phyloP scores from a whole-genome alignment of 2,888 invertebrate species.

The Blastobasis adustella region DNA sequence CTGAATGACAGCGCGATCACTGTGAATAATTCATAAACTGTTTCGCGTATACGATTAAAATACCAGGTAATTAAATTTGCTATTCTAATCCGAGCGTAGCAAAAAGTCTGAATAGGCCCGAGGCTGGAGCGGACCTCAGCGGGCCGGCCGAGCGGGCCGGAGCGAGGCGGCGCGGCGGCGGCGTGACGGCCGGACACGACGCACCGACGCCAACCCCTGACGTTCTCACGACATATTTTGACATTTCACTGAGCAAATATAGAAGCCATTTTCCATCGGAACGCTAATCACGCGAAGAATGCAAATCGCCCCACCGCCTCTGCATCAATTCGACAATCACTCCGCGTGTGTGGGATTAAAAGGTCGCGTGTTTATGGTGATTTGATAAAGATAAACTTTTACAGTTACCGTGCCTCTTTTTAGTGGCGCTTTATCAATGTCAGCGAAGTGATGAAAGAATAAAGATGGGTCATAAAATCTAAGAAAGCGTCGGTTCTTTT shows the following conservation, averaged over 20 bases:
- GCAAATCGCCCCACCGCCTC: constrained; percentile 31
- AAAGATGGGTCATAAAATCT: constrained; percentile 28
- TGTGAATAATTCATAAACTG: too few species aligned
- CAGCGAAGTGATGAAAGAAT: constrained; percentile 33
- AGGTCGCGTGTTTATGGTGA: constrained; percentile 34
- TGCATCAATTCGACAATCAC: constrained; percentile 25
- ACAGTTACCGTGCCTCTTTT: constrained; percentile 29
- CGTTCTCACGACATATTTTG: constrained; percentile 69
- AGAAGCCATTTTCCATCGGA: constrained; percentile 62
- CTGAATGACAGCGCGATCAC: too few species aligned
- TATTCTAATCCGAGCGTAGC: constrained; percentile 20
- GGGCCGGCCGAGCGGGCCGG: constrained; percentile 49
- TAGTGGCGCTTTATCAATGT: constrained; percentile 35
- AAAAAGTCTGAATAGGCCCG: constrained; percentile 37
- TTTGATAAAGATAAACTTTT: constrained; percentile 36
- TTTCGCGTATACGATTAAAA: too few species aligned
- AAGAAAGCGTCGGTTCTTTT: constrained; percentile 36
- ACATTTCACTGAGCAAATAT: constrained; percentile 69
- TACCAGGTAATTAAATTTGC: constrained; percentile 1
- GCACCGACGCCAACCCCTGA: constrained; percentile 40
- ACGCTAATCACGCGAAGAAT: constrained; percentile 43
- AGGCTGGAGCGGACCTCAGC: constrained; percentile 47
- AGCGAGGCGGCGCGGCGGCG: constrained; percentile 43
- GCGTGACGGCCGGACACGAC: constrained; percentile 62
- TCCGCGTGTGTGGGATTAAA: constrained; percentile 29